Base-by-base conservation (phyloP, 2,797 vertebrate species). In the Bovichtus diacanthus region DNA sequence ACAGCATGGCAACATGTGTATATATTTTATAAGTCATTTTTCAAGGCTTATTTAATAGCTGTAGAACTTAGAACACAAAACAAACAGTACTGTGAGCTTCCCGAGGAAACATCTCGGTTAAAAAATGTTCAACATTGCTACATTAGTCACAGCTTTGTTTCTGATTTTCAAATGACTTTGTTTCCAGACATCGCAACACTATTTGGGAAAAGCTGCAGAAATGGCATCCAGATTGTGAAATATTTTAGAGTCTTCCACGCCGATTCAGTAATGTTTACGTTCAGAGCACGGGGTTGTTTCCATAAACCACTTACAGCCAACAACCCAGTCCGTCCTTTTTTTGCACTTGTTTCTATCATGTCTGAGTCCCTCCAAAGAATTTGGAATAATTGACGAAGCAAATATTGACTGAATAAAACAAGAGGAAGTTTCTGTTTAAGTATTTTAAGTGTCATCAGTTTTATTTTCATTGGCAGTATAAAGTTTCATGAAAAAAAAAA, bases 391-490 rank as follows among this genome's bases (percentile, higher is more conserved):
- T 47, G 41, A 64, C 29, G 1, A 53, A 58, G 19, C 34, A 62
- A 49, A 73, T 61, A 12, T 50, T 58, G 73, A 84, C 70, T 77
- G 43, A 91, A 89, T 80, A 81, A 81, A 86, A 74, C 1, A 9
- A 31, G 9, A 19, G 0, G 34, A 36, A 2, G 2, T 74, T 43
- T 78, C 23, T 19, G 62, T 44, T 27, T 7, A 18, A 11, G 9
- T 47, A 1, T 34, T 71, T 74, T 16, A 34, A 64, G 12, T 27
- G 7, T 19, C 2, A 11, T 59, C 10, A 1, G 8, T 39, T 60
- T 2, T 9, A 56, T 13, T 44, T 74, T 58, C 61, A 74, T 18
- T 64, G 51, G 9, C 31, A n/a, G n/a, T n/a, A n/a, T n/a, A n/a
- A n/a, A n/a, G n/a, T n/a, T n/a, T n/a, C n/a, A n/a, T n/a, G n/a